Percentiles rank a stretch among this genome's conserved stretches.
phyloP scores from a whole-genome alignment of 2,797 vertebrate genomes.

The Esox lucius region DNA sequence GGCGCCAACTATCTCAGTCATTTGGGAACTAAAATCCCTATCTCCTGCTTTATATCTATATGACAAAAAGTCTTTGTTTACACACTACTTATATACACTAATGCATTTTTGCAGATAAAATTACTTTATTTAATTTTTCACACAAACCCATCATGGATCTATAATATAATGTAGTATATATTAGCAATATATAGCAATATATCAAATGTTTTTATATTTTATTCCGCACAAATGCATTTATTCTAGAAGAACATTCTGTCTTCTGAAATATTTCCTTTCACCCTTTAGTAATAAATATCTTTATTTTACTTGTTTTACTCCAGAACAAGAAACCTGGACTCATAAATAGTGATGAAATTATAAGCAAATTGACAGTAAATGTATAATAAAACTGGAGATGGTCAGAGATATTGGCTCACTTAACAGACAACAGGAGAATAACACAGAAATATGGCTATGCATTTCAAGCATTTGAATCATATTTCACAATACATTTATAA shows the following conservation, averaged over 20 bases:
- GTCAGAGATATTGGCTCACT: slow-evolving; percentile 32
- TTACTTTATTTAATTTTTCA: neutral
- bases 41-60: no score
- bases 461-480: neutral
- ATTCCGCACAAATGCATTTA: slow-evolving; percentile 49
- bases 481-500: neutral
- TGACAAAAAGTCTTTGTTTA: no score
- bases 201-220: slow-evolving; percentile 37
- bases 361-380: slow-evolving; percentile 34
- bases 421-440: slow-evolving; percentile 36
- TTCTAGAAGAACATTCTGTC: slow-evolving; percentile 70
- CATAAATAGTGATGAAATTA: slow-evolving; percentile 51
- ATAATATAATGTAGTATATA: slow-evolving; percentile 59
- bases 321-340: slow-evolving; percentile 42
- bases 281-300: neutral
- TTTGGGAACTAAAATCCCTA: no score
- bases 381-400: slow-evolving; percentile 35
- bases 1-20: no score
- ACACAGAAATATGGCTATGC: neutral
- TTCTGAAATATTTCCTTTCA: slow-evolving; percentile 42
- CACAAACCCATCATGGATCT: slow-evolving; percentile 55
- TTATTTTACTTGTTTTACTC: slow-evolving; percentile 28
- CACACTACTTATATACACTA: no score
- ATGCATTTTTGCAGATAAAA: no score
- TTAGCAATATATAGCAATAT: slow-evolving; percentile 71